Conservation (phyloP, 2,888 invertebrate species). For the Caenorhabditis sinica region DNA sequence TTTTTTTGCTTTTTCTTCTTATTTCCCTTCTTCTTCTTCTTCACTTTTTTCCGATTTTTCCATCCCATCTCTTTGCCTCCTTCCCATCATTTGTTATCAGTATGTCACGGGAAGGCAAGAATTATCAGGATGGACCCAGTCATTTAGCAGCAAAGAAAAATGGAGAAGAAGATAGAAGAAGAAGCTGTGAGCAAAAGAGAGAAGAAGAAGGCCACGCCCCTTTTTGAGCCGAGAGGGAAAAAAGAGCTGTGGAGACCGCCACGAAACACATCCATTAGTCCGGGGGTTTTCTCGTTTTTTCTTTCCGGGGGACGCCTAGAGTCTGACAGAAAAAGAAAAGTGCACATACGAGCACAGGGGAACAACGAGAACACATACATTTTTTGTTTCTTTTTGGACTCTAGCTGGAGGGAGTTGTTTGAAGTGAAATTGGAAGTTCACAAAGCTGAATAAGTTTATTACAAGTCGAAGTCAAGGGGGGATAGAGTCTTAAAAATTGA, state of each 20-base stretch:
- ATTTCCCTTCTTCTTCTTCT: conserved; percentile 6
- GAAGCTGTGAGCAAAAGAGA: not conserved
- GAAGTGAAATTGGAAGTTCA: not conserved
- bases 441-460: not conserved
- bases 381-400: conserved; percentile 32
- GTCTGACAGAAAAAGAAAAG: conserved; percentile 4
- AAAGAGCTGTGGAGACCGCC: conserved; percentile 21
- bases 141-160: conserved; percentile 11
- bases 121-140: conserved; percentile 45
- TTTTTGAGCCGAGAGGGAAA: not conserved
- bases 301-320: conserved; percentile 16
- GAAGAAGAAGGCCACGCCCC: conserved; percentile 16
- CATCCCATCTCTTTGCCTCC: not conserved
- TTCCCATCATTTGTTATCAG: conserved; percentile 51
- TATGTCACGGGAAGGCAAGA: conserved; percentile 39
- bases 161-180: conserved; percentile 8
- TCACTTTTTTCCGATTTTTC: not conserved
- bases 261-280: conserved; percentile 52
- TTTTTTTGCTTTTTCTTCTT: conserved; percentile 18
- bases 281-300: conserved; percentile 12
- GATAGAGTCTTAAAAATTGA: no score
- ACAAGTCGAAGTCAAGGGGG: not conserved
- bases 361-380: conserved; percentile 29
- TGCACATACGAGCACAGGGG: conserved; percentile 36
- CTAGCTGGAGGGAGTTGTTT: not conserved